phyloP scores from a whole-genome alignment of 2,113 vertebrate genomes.

The Alces alces region DNA sequence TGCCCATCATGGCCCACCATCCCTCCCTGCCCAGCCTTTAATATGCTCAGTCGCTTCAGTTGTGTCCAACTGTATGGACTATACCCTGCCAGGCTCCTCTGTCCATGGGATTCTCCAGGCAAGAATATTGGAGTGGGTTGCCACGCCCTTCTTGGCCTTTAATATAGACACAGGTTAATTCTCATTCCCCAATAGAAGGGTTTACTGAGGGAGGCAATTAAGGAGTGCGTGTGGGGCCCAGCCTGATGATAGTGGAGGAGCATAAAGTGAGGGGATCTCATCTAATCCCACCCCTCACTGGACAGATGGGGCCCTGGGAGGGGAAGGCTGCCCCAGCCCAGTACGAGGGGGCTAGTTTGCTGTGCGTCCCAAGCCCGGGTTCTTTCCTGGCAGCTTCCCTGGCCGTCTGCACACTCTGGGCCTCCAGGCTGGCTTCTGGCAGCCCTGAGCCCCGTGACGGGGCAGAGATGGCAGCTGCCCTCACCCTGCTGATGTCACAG shows the following conservation, averaged over 20 bases:
- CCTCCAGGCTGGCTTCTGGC: background rate
- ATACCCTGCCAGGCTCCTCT: background rate
- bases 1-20: background rate
- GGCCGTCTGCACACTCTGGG: background rate
- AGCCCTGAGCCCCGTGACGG: background rate
- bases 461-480: background rate
- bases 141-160: background rate
- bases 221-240: background rate
- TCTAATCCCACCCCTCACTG: background rate
- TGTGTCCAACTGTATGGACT: background rate
- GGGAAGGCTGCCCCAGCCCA: background rate
- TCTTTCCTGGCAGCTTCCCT: background rate
- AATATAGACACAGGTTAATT: background rate
- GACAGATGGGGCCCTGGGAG: background rate
- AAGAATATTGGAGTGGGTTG: background rate
- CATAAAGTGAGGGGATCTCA: background rate
- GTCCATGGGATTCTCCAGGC: background rate
- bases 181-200: conserved; percentile 14
- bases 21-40: background rate
- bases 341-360: fast-evolving
- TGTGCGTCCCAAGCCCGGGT: background rate
- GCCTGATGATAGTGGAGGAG: background rate
- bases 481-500: background rate
- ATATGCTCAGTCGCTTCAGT: background rate
- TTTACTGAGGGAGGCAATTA: conserved; percentile 12